phyloP scores from a whole-genome alignment of 2,113 vertebrate species.

The Scophthalmus maximus region DNA sequence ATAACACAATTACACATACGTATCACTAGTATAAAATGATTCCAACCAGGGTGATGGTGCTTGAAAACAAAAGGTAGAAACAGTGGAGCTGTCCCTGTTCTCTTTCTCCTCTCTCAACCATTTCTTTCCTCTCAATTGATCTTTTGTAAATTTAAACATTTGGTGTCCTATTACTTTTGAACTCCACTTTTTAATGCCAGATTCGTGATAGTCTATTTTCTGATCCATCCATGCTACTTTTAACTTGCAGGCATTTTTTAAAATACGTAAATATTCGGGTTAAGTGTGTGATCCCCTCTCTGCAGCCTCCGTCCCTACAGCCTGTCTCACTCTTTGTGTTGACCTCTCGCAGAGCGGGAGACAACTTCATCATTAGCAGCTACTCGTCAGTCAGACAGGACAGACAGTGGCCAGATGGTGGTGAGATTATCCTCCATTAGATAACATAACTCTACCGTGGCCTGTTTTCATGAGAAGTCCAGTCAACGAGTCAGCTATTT shows the following conservation, averaged over 20 bases:
- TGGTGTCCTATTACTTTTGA: too few relatives aligned
- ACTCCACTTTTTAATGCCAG: too few relatives aligned
- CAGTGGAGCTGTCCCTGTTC: not conserved
- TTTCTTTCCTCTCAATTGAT: not conserved
- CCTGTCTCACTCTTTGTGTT: not conserved
- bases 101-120: not conserved
- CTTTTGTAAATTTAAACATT: not conserved
- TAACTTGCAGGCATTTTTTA: too few relatives aligned
- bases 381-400: constrained; percentile 19
- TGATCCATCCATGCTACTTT: too few relatives aligned
- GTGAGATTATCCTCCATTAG: constrained; percentile 70
- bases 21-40: not conserved
- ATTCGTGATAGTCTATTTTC: too few relatives aligned
- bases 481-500: not conserved
- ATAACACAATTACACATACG: not conserved
- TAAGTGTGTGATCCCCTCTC: not conserved
- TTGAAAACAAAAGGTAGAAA: not conserved
- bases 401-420: constrained; percentile 67
- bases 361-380: constrained; percentile 33
- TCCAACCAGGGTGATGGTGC: not conserved
- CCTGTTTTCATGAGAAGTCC: constrained; percentile 30
- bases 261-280: not conserved
- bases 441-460: constrained; percentile 52
- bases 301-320: not conserved
- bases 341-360: not conserved